Evolutionary conservation across 92 coral and sea anemone species (phyloP).

Genomic region (Blastomussa wellsi): DNA sequence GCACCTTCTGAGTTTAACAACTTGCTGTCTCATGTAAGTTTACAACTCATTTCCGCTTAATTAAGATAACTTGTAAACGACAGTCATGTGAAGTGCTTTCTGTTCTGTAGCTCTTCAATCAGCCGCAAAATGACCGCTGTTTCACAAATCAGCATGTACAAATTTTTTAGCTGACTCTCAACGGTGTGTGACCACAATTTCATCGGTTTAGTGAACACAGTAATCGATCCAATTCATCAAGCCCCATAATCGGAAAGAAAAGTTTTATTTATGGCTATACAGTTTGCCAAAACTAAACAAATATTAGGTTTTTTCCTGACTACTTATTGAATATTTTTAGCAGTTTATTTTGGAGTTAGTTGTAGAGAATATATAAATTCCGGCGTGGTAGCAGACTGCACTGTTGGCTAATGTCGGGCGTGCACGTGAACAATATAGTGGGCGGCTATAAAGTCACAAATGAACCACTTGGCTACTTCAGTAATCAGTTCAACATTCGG

Average conservation of each 20-base stretch:
- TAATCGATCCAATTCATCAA: conserved; percentile 11
- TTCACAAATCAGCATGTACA: conserved; percentile 33
- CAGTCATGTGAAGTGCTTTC: conserved; percentile 21
- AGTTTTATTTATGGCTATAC: neutral
- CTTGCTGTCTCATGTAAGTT: neutral
- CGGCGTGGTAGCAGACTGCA: conserved; percentile 52
- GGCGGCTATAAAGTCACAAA: conserved; percentile 50
- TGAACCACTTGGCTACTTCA: conserved; percentile 44
- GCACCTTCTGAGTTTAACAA: neutral
- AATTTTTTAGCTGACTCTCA: conserved; percentile 20
- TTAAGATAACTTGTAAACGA: conserved; percentile 9
- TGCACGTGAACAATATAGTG: conserved; percentile 56
- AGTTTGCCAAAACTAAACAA: conserved; percentile 18
- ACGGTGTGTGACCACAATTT: conserved; percentile 50
- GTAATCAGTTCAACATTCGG: conserved; percentile 30
- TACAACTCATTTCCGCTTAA: conserved; percentile 14
- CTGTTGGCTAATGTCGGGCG: conserved; percentile 44
- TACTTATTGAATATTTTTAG: conserved; percentile 32
- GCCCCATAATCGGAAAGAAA: conserved; percentile 1
- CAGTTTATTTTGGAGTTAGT: conserved; percentile 9
- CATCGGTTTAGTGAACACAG: conserved; percentile 31
- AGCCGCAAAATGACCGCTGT: conserved; percentile 37
- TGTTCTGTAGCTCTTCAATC: conserved; percentile 2
- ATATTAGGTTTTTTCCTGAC: conserved; percentile 19
- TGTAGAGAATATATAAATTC: conserved; percentile 26